Percentiles rank a stretch among this genome's conserved stretches.
phyloP scores from a whole-genome alignment of 2,113 vertebrate genomes.

The Oophaga pumilio region DNA sequence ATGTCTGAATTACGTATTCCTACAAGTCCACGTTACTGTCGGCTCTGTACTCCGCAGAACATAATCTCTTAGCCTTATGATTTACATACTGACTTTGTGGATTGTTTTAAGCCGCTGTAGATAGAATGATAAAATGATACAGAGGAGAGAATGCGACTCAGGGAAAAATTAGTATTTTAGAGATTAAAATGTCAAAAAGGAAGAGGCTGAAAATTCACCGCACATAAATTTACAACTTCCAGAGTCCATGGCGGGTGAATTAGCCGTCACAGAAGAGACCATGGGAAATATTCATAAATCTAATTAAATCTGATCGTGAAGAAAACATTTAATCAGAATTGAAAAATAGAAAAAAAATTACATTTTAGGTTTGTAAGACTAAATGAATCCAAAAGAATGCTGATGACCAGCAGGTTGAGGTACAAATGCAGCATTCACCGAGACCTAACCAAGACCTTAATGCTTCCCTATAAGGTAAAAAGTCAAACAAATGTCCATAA shows the following conservation, averaged over 20 bases:
- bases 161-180: constrained; percentile 23
- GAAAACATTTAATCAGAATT: background rate
- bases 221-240: constrained; percentile 10
- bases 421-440: too few relatives aligned
- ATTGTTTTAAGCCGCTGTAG: constrained; percentile 13
- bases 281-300: background rate
- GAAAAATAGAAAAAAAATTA: background rate
- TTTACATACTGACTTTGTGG: constrained; percentile 17
- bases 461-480: too few relatives aligned
- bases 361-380: background rate
- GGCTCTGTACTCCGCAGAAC: background rate
- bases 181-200: constrained; percentile 30
- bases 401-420: too few relatives aligned
- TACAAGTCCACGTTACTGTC: background rate
- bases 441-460: too few relatives aligned
- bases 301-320: background rate
- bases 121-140: constrained; percentile 22
- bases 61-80: constrained; percentile 24
- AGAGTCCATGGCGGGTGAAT: background rate
- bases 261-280: background rate
- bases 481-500: too few relatives aligned
- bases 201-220: background rate
- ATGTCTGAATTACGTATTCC: background rate
- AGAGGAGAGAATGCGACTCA: background rate
- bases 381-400: too few relatives aligned